Base-by-base conservation (phyloP, 2,888 invertebrate genomes). In the Caenorhabditis sp. region DNA sequence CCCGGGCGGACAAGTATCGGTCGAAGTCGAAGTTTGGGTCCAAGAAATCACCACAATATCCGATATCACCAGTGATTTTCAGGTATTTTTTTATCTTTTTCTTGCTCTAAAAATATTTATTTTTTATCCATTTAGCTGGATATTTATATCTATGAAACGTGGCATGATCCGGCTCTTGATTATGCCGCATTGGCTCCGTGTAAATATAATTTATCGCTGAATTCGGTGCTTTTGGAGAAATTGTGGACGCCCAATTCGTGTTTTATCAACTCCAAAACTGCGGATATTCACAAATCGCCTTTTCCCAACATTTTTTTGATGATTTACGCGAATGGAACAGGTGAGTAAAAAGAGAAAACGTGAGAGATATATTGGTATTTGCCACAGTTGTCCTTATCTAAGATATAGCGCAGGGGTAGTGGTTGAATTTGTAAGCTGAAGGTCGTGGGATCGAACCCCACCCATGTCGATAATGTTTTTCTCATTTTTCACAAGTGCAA, bases 251-350 rank as follows among this genome's bases (percentile, higher is more conserved):
- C 83, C 12, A 84, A 84, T 38, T 83, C 83, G 57, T 85, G 87
- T 67, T 87, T 87, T 72, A 87, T 87, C 81, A 87, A 87, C 71
- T 87, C 86, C 21, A 88, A 87, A 61, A 87, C 87, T 17, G 87
- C 87, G 43, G 83, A 84, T 50, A 87, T 87, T 58, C 87, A 87
- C 78, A 78, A 83, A 23, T 81, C 81, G n/a, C 87, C 87, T 1
- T 87, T 87, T 69, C 84, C 85, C 31, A 87, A 87, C 68, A 84
- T 87, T 8, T 87, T 87, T 70, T 71, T 87, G 38, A 82, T 87
- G 70, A 86, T 87, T 59, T 87, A 87, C 63, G 84, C 87, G 27
- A 87, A 87, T 69, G 87, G 87, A 31, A 84, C 85, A 61, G 85
- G 85, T 85, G 26, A 27, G 73, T n/a, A n/a, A n/a, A n/a, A n/a